Base-by-base conservation (phyloP, 2,888 invertebrate genomes). In the Morpho achilles region DNA sequence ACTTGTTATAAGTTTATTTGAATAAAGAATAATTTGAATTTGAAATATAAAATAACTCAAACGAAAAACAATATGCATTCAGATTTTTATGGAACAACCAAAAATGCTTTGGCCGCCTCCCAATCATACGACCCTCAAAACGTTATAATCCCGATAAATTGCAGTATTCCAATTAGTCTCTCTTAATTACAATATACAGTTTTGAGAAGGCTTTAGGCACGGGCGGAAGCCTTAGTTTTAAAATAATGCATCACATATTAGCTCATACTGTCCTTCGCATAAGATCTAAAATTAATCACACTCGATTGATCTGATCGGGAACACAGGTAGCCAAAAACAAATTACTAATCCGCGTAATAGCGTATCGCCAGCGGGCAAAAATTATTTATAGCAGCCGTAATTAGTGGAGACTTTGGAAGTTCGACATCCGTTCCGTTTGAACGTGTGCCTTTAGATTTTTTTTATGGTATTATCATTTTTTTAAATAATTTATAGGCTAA, bases 321-420 rank as follows among this genome's bases (percentile, higher is more conserved):
- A 85, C 78, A 84, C 85, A 81, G 84, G 87, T 87, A 87, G 87
- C 85, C 67, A 70, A 75, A 72, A 82, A 77, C 79, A 78, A 80
- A 87, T 84, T 82, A 85, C 78, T 79, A 79, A 84, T 82, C 78
- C 75, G 66, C 70, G 75, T 81, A 81, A 87, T 84, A 82, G 77
- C 77, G 68, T 64, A 73, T 72, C 67, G 73, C 79, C 71, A 67
- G 68, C 67, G 70, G 72, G 68, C 66, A 66, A 65, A 69, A 65
- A 66, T 69, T 68, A 70, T 69, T 69, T 69, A 71, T 68, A 66
- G 67, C 56, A 60, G 53, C 52, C 67, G 64, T 67, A 69, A 70
- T 71, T 68, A 69, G 67, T 60, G 59, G 46, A 50, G 57, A 61
- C 64, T 64, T 62, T 64, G 60, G 58, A 59, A 52, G 62, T 54